Conservation (phyloP, 2,888 invertebrate genomes). For the Troides aeacus region DNA sequence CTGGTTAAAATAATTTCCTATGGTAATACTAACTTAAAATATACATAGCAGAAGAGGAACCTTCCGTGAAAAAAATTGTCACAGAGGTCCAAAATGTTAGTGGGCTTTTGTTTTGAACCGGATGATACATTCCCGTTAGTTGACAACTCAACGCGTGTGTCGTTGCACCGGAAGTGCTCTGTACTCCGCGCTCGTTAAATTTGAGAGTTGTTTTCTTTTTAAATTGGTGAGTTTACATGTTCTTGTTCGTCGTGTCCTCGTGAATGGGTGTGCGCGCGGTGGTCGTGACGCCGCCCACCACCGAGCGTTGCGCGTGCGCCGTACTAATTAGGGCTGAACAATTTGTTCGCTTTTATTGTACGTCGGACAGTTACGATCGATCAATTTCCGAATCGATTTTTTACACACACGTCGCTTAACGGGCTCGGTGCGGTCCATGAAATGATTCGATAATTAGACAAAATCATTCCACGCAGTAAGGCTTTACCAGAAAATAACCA, state of each 20-base stretch:
- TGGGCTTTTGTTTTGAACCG: too few relatives aligned
- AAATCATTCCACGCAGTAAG: too few relatives aligned
- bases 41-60: too few relatives aligned
- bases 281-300: background rate
- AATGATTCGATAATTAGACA: background rate
- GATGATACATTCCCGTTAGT: background rate
- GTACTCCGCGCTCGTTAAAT: constrained; percentile 32
- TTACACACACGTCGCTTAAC: background rate
- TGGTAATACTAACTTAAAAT: too few relatives aligned
- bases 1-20: too few relatives aligned
- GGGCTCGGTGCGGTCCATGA: background rate
- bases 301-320: constrained; percentile 12
- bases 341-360: constrained; percentile 10
- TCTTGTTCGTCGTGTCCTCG: constrained; percentile 24
- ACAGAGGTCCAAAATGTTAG: too few relatives aligned
- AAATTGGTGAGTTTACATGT: constrained; percentile 31
- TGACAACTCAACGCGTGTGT: constrained; percentile 53
- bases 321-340: constrained; percentile 15
- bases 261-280: background rate
- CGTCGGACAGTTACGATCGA: constrained; percentile 11
- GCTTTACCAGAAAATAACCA: too few relatives aligned
- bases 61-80: too few relatives aligned
- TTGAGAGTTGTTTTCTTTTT: constrained; percentile 30
- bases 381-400: constrained; percentile 21
- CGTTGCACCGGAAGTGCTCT: constrained; percentile 37